These are phyloP conservation scores for Acrobasis repandana DNA, from an alignment of 2,888 invertebrate genomes.

Conservation along the genomic window DNA sequence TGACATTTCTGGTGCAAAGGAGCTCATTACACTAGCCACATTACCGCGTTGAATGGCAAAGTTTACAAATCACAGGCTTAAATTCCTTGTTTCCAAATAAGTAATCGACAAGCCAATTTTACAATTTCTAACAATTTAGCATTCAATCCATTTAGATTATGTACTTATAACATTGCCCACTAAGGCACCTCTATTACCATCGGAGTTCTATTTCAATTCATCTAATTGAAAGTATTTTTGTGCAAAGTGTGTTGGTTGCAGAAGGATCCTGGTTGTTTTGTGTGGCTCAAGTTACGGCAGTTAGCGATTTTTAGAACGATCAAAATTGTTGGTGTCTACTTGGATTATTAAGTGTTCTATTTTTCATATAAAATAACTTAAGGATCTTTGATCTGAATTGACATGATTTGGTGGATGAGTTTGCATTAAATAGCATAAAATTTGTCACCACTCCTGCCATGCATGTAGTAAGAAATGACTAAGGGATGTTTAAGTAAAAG, in stretches of 20 bases:
- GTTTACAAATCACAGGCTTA: background rate
- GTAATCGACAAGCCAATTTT: constrained; percentile 12
- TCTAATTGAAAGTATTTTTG: constrained; percentile 57
- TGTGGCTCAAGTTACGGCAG: constrained; percentile 39
- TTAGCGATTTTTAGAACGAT: background rate
- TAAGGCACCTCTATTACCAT: constrained; percentile 30
- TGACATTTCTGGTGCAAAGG: no score
- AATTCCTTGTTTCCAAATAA: background rate
- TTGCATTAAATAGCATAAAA: no score
- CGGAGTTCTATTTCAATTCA: constrained; percentile 38
- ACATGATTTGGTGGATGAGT: no score
- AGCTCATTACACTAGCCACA: no score
- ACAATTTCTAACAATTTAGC: constrained; percentile 17
- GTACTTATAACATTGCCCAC: constrained; percentile 27
- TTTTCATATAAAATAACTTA: no score
- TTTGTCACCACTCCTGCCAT: no score
- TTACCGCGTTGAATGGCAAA: no score
- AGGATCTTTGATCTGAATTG: no score
- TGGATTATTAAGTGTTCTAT: no score
- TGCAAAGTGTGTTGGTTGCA: constrained; percentile 40
- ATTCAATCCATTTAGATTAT: constrained; percentile 13
- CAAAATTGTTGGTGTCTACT: no score
- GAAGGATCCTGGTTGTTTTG: constrained; percentile 46
- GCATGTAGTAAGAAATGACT: no score
- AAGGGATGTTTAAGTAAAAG: no score